Conservation (phyloP, 2,888 invertebrate species). For the Seira musarum region DNA sequence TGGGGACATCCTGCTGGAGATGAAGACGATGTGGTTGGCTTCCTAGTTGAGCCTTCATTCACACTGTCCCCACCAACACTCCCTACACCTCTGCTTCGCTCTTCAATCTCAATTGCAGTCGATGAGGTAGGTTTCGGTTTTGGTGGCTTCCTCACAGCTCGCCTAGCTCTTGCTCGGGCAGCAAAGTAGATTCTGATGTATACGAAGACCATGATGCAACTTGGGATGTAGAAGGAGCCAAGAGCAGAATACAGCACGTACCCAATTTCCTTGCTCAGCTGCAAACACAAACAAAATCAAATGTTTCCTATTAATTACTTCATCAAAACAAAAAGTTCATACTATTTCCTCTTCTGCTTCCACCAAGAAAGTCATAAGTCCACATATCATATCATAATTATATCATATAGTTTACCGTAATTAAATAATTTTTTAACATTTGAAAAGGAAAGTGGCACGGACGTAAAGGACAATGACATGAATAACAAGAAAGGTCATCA, state of each 20-base stretch:
- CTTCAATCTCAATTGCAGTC: conserved; percentile 74
- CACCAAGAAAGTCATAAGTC: too few species aligned
- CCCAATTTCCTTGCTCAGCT: conserved; percentile 96
- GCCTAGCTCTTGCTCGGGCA: conserved; percentile 91
- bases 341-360: conserved; percentile 11
- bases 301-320: conserved; percentile 1
- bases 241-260: conserved; percentile 98
- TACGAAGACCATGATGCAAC: conserved; percentile 99
- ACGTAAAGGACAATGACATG: conserved; percentile 7
- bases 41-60: conserved; percentile 55
- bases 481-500: not conserved
- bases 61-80: conserved; percentile 44
- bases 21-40: conserved; percentile 52
- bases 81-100: conserved; percentile 64
- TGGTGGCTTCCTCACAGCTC: conserved; percentile 88
- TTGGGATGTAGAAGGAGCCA: conserved; percentile 99
- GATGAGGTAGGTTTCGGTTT: conserved; percentile 74
- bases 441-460: not conserved
- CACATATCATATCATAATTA: too few species aligned
- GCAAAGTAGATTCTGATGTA: conserved; percentile 99
- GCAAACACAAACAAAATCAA: conserved; percentile 72
- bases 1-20: conserved; percentile 35
- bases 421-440: not conserved
- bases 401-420: too few species aligned
- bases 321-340: not conserved